Evolutionary conservation across 2,113 vertebrate genomes (phyloP).

Genomic region (Herpailurus yagouaroundi): DNA sequence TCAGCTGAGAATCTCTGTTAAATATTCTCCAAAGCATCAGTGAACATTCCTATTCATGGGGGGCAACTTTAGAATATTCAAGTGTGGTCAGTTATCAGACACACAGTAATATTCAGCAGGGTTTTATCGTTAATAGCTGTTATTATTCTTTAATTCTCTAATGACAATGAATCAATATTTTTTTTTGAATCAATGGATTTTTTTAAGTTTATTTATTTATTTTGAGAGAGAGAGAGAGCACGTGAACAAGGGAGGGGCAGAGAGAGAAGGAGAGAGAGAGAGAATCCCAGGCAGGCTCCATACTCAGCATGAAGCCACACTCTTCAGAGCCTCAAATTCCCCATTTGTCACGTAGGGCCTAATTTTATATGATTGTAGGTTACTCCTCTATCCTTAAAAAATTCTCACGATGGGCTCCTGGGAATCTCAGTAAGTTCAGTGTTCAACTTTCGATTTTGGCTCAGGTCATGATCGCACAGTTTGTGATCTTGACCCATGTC

Average conservation of each 20-base stretch:
- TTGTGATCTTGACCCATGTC: no score
- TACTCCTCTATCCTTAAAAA: neutral
- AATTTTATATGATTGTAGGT: neutral
- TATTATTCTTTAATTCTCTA: neutral
- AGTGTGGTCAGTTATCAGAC: neutral
- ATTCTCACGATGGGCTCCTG: neutral
- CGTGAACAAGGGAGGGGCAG: no score
- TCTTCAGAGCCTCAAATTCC: neutral
- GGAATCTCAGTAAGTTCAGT: no score
- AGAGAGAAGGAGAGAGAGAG: no score
- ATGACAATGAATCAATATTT: neutral
- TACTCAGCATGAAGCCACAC: no score
- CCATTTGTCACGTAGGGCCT: neutral
- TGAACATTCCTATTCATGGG: neutral
- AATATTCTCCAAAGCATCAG: neutral
- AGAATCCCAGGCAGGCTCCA: no score
- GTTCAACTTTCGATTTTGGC: no score
- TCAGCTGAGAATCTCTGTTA: slow-evolving; percentile 6
- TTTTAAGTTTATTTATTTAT: no score
- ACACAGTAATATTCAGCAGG: neutral
- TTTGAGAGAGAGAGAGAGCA: no score
- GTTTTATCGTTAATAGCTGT: neutral
- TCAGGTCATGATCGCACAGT: no score
- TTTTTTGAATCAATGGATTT: neutral
- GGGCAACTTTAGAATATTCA: neutral